These are phyloP conservation scores for Agrotis exclamationis DNA, from an alignment of 2,888 invertebrate species.

Conservation along the genomic window DNA sequence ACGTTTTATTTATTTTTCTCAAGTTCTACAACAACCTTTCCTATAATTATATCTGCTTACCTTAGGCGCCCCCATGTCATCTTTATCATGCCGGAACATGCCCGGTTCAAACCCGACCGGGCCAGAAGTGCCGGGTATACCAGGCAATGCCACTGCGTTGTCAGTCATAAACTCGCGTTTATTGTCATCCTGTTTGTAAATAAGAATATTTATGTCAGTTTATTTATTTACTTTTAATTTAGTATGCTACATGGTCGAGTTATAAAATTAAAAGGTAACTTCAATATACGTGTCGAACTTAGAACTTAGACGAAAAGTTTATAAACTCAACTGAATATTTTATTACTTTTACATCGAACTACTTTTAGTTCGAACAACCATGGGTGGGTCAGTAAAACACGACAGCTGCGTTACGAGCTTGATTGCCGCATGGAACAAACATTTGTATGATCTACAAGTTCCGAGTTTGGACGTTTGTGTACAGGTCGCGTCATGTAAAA, in stretches of 20 bases:
- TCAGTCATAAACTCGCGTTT: conserved; percentile 94
- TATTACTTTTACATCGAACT: not conserved
- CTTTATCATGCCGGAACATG: conserved; percentile 94
- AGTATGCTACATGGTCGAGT: no score
- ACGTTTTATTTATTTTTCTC: not conserved
- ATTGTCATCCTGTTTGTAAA: conserved; percentile 83
- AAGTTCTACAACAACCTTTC: not conserved
- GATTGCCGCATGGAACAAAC: no score
- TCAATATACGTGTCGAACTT: no score
- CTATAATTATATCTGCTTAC: conserved; percentile 64
- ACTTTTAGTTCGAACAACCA: no score
- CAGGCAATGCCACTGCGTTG: conserved; percentile 95
- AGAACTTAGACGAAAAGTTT: not conserved
- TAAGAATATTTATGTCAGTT: not conserved
- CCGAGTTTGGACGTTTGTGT: no score
- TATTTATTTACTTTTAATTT: not conserved
- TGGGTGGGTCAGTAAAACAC: no score
- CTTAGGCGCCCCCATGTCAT: conserved; percentile 87
- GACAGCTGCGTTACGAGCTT: no score
- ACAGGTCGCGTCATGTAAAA: no score
- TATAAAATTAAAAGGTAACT: no score
- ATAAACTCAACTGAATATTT: not conserved
- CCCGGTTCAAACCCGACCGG: conserved; percentile 96
- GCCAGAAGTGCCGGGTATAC: conserved; percentile 93
- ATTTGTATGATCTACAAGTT: no score